Base-by-base conservation (phyloP, 2,888 invertebrate species). In the Tenthredo mesomela region DNA sequence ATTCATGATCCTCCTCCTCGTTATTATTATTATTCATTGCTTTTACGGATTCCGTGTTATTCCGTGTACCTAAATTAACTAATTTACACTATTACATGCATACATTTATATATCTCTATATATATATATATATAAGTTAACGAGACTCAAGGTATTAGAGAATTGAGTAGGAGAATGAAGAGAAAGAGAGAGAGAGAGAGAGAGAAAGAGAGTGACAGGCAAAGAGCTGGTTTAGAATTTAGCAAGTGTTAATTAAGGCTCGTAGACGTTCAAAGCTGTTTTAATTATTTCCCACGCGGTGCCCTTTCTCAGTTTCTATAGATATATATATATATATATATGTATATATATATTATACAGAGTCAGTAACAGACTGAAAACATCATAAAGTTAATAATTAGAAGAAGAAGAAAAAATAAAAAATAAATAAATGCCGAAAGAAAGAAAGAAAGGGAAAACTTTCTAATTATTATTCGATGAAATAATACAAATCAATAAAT, bases 231-330 rank as follows among this genome's bases (percentile, higher is more conserved):
- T 75, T 75, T 75, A 75, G 75, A 75, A 75, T 75, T 75, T 75
- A 47, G 75, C 47, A 47, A 75, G 75, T 75, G 75, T 75, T 75
- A 75, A 75, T 75, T 75, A 75, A 75, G 75, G 25, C 75, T 75
- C 47, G 12, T 21, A 70, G 37, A 75, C 75, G 75, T 75, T 75
- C 43, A 47, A 37, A 75, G 75, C 47, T 50, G 75, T 75, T 75
- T 75, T 75, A 75, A 75, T 75, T 75, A 75, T 75, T 75, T 75
- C 47, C 75, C 75, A 54, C 54, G 54, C 54, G 7, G 54, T n/a
- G 7, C 54, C 54, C 7, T 54, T 54, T 54, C 54, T 54, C 18
- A 54, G 54, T 54, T 54, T 54, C n/a, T 15, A n/a, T n/a, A n/a
- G n/a, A n/a, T n/a, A n/a, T n/a, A n/a, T n/a, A 43, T 2, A 9